Conservation (phyloP, 2,797 vertebrate species). For the Clarias laeviceps region DNA sequence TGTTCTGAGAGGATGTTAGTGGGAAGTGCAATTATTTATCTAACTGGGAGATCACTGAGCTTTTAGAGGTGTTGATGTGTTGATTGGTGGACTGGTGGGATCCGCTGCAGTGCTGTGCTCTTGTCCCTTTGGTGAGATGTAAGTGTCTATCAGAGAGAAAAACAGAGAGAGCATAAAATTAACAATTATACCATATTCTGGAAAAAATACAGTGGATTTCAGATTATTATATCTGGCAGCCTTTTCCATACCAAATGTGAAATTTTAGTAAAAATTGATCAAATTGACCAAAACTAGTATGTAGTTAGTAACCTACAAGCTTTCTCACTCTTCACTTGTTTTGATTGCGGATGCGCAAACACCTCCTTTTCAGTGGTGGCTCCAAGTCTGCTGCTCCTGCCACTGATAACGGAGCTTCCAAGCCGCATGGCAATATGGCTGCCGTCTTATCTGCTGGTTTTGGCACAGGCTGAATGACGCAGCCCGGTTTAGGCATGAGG, state of each 20-base stretch:
- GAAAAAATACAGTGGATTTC: not conserved
- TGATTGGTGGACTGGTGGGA: slow-evolving; percentile 47
- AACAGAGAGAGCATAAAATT: not conserved
- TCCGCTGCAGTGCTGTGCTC: slow-evolving; percentile 61
- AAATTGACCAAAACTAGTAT: not conserved
- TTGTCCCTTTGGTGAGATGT: slow-evolving; percentile 60
- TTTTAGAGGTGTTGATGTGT: slow-evolving; percentile 55
- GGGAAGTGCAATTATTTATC: slow-evolving; percentile 35
- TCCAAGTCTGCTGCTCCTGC: slow-evolving; percentile 91
- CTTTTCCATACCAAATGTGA: not conserved
- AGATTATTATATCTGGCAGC: not conserved
- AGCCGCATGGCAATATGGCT: slow-evolving; percentile 89
- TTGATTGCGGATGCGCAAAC: slow-evolving; percentile 99
- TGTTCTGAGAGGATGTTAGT: slow-evolving; percentile 28
- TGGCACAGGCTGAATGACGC: slow-evolving; percentile 98
- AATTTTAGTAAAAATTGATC: not conserved
- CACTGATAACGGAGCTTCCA: slow-evolving; percentile 86
- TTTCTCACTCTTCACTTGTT: slow-evolving; percentile 86
- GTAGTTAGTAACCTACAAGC: slow-evolving; percentile 36
- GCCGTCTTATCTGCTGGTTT: slow-evolving; percentile 91
- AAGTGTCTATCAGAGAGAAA: slow-evolving; percentile 66
- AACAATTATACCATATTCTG: not conserved
- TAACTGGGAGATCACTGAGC: slow-evolving; percentile 37
- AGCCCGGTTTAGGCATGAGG: slow-evolving; percentile 91
- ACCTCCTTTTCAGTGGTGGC: slow-evolving; percentile 97